phyloP scores from a whole-genome alignment of 1,140 invertebrate species.

The Magallana angulata region DNA sequence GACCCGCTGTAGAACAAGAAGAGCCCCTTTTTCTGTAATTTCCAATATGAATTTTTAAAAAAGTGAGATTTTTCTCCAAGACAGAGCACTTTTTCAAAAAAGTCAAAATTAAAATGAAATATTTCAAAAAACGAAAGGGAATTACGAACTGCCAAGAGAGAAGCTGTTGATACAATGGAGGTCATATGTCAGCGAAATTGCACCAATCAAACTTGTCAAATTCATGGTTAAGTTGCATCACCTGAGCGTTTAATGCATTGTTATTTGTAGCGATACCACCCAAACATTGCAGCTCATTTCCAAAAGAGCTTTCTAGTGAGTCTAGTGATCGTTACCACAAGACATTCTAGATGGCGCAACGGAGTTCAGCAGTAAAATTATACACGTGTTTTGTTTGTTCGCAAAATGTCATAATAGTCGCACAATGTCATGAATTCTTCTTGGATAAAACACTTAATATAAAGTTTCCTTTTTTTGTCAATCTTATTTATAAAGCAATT shows the following conservation, averaged over 20 bases:
- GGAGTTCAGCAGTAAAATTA: background rate
- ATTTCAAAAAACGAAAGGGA: background rate
- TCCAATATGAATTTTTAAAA: background rate
- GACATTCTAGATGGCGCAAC: background rate
- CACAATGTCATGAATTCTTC: too few relatives aligned
- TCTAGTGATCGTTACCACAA: background rate
- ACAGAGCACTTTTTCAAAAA: background rate
- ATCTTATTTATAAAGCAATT: too few relatives aligned
- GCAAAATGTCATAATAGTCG: too few relatives aligned
- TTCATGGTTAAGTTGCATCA: background rate
- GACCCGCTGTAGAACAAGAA: background rate
- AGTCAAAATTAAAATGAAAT: background rate
- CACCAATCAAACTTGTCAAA: slow-evolving; percentile 32
- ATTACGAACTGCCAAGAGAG: background rate
- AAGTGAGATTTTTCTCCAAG: background rate
- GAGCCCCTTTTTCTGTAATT: background rate
- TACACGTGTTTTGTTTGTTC: too few relatives aligned
- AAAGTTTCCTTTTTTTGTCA: too few relatives aligned
- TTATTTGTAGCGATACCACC: background rate
- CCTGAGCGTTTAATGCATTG: slow-evolving; percentile 2
- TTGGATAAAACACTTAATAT: too few relatives aligned
- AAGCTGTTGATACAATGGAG: background rate
- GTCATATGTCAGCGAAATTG: slow-evolving; percentile 15
- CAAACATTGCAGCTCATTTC: slow-evolving; percentile 21
- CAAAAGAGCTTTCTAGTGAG: background rate